phyloP scores from a whole-genome alignment of 2,113 vertebrate genomes.

The Centrocercus urophasianus region DNA sequence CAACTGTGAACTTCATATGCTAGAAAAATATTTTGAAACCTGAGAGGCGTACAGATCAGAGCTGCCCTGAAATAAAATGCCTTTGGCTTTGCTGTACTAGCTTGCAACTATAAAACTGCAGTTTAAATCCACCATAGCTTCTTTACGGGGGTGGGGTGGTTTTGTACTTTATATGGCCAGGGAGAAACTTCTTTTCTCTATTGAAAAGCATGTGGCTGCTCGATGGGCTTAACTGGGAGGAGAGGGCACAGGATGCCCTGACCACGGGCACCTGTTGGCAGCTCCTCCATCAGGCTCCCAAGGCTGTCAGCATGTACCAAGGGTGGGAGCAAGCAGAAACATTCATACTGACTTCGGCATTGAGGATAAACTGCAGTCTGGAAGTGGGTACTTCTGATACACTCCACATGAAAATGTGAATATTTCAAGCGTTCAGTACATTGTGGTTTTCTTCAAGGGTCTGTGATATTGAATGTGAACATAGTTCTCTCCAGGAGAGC shows the following conservation, averaged over 20 bases:
- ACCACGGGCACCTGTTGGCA: not conserved
- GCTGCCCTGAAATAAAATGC: not conserved
- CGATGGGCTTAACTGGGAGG: not conserved
- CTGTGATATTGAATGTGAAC: slow-evolving; percentile 13
- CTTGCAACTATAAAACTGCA: not conserved
- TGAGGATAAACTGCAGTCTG: not conserved
- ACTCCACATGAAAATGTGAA: not conserved
- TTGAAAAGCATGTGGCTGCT: not conserved
- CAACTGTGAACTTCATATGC: not conserved
- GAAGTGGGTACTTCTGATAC: not conserved
- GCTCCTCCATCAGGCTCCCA: fast-evolving
- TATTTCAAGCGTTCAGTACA: not conserved
- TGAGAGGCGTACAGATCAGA: not conserved
- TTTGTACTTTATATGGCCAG: not conserved
- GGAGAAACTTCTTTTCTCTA: not conserved
- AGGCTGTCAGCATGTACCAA: fast-evolving
- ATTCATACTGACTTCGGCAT: not conserved
- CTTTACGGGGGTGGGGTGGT: not conserved
- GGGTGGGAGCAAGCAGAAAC: not conserved
- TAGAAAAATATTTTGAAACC: not conserved
- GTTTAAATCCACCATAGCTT: not conserved
- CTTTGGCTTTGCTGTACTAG: not conserved
- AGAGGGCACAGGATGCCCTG: not conserved
- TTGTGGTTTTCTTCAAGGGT: slow-evolving; percentile 35
- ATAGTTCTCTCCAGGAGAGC: slow-evolving; percentile 5